Base-by-base conservation (phyloP, 2,113 vertebrate genomes). In the Brienomyrus brachyistius region DNA sequence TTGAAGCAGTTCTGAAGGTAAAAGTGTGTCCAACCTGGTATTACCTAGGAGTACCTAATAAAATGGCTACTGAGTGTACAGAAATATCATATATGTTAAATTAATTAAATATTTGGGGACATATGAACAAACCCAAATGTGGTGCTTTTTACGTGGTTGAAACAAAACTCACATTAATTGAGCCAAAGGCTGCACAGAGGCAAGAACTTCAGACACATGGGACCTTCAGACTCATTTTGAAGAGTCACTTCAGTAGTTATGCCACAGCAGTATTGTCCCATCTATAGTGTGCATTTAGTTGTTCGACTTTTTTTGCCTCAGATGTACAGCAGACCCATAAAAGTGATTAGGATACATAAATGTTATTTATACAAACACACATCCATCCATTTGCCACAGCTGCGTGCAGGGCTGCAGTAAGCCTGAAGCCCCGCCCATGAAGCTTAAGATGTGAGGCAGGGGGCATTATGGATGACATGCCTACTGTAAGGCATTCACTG, bases 281-380 rank as follows among this genome's bases (percentile, higher is more conserved):
- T 85, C 89, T 40, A 89, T n/a, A 90, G 11, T 80, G 86, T 87
- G 27, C 54, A 48, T 74, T n/a, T n/a, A 88, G 40, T 51, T 89
- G 74, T 23, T 82, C 27, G n/a, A 23, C 35, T 31, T 27, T 56
- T 27, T 27, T 11, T 62, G 80, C 35, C 80, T 48, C 40, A 85
- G 89, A 82, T 50, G 35, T 13, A 43, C 40, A 62, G 8, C 13
- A 80, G 74, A 17, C 31, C 35, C 74, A 80, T 43, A 43, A 19
- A 19, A 85, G 56, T 54, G n/a, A 89, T 54, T 83, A 51, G 88
- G 35, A 82, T 77, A 89, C 21, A 43, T 27, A 5, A 86, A 27
- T 50, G 13, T 51, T n/a, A 50, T 86, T 2, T 43, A 43, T 80
- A 43, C 74, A 50, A n/a, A 51, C 11, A 86, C 35, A 19, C 5